A percentile compares a stretch with the other conserved stretches of the same genome.
phyloP scores from a whole-genome alignment of 2,888 invertebrate genomes.

The Tuta absoluta region DNA sequence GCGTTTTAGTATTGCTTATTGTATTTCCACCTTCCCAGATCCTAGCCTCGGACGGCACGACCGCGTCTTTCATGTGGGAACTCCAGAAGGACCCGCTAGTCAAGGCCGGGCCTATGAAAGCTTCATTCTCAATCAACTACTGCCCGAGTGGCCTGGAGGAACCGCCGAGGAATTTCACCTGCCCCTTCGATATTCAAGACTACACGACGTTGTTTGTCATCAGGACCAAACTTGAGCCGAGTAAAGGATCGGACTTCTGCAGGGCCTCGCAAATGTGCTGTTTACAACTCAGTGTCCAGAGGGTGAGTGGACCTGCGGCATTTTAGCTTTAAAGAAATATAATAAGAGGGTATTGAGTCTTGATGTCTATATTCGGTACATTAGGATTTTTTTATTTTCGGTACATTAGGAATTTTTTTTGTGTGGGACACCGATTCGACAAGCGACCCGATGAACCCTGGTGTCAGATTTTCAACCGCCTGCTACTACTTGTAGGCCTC shows the following conservation, averaged over 20 bases:
- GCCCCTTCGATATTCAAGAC: slow-evolving; percentile 89
- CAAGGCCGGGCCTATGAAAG: slow-evolving; percentile 77
- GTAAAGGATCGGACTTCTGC: slow-evolving; percentile 91
- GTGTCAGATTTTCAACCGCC: too few species aligned
- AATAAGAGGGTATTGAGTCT: background rate
- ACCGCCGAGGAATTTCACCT: slow-evolving; percentile 77
- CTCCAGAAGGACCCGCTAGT: slow-evolving; percentile 84
- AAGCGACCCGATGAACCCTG: too few species aligned
- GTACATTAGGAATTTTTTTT: too few species aligned
- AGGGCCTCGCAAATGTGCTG: slow-evolving; percentile 94
- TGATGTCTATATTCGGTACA: too few species aligned
- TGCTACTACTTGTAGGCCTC: too few species aligned
- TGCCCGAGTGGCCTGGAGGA: slow-evolving; percentile 53
- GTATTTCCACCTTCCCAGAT: slow-evolving; percentile 61
- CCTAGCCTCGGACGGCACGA: slow-evolving; percentile 86
- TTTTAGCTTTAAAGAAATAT: background rate
- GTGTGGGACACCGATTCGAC: too few species aligned
- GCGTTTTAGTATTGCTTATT: background rate
- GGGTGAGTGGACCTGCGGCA: slow-evolving; percentile 61
- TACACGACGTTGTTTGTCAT: slow-evolving; percentile 93
- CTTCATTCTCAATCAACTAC: slow-evolving; percentile 67
- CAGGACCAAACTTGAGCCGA: slow-evolving; percentile 88
- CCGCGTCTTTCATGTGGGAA: slow-evolving; percentile 93
- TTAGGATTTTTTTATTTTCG: too few species aligned
- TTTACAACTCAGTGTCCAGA: slow-evolving; percentile 87